A percentile compares a stretch with the other conserved stretches of the same genome.
phyloP scores from a whole-genome alignment of 2,797 vertebrate species.

The Strix occidentalis region DNA sequence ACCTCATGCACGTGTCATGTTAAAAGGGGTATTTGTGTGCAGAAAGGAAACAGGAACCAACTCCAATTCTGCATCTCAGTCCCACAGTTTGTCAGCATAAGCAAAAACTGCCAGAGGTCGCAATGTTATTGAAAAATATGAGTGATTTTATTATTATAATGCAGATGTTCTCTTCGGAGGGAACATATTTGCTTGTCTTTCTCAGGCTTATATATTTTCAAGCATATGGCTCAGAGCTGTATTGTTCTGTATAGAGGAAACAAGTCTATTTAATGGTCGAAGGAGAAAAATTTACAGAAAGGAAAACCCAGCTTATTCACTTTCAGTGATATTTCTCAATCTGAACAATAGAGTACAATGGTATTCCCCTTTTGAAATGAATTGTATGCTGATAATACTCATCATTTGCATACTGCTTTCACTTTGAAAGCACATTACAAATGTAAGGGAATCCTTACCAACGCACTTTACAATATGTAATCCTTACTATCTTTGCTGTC shows the following conservation, averaged over 20 bases:
- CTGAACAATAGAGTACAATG: slow-evolving; percentile 33
- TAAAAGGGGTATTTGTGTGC: neutral
- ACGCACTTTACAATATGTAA: slow-evolving; percentile 8
- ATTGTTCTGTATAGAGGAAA: neutral
- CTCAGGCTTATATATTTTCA: neutral
- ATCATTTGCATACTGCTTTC: slow-evolving; percentile 42
- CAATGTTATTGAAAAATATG: neutral
- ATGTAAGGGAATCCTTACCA: slow-evolving; percentile 22
- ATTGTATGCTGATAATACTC: slow-evolving; percentile 33
- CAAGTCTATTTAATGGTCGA: neutral
- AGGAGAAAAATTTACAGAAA: neutral
- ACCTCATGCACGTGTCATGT: neutral
- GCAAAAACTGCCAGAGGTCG: neutral
- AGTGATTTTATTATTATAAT: neutral
- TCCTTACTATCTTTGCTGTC: slow-evolving; percentile 3
- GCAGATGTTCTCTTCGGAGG: neutral
- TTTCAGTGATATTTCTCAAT: neutral
- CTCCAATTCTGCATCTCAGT: neutral
- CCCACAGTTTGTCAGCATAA: neutral
- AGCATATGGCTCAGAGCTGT: neutral
- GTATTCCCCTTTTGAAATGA: slow-evolving; percentile 33
- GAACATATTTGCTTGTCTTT: neutral
- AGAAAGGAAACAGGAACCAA: neutral
- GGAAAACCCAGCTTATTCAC: slow-evolving; percentile 8
- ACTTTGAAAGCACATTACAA: slow-evolving; percentile 19